phyloP scores from a whole-genome alignment of 1,140 invertebrate genomes.

The Heterodera schachtii region DNA sequence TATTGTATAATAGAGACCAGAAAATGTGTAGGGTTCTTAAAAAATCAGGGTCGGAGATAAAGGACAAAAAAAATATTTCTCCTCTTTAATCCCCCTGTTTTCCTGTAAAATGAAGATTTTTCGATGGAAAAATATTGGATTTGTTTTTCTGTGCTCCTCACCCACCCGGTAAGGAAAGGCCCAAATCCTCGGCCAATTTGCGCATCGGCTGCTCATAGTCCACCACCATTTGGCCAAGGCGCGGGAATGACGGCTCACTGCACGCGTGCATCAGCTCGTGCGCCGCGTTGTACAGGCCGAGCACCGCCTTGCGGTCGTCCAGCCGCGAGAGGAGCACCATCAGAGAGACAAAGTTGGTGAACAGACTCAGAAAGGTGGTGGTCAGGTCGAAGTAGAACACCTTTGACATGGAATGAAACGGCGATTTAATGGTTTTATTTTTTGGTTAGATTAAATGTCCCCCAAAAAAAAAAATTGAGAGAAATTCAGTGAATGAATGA shows the following conservation, averaged over 20 bases:
- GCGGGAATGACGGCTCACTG: slow-evolving; percentile 86
- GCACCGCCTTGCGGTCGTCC: slow-evolving; percentile 92
- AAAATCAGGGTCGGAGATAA: no score
- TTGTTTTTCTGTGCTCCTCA: no score
- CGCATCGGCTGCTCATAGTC: slow-evolving; percentile 95
- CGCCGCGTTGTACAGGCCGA: slow-evolving; percentile 94
- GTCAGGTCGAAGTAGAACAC: slow-evolving; percentile 94
- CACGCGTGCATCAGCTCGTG: slow-evolving; percentile 88
- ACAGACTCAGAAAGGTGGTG: slow-evolving; percentile 90
- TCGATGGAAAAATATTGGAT: no score
- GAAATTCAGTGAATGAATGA: no score
- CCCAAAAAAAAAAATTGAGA: no score
- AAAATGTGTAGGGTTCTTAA: no score
- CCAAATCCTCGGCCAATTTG: slow-evolving; percentile 94
- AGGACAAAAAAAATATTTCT: no score
- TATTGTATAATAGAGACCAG: no score
- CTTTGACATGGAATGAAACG: slow-evolving; percentile 66
- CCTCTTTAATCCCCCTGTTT: no score
- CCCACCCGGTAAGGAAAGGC: slow-evolving; percentile 82
- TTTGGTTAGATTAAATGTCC: no score
- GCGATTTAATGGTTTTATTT: background rate
- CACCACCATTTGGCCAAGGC: slow-evolving; percentile 92
- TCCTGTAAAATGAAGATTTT: no score
- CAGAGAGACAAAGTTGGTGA: slow-evolving; percentile 87
- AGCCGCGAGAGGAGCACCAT: slow-evolving; percentile 92